Conservation (phyloP, 1,140 invertebrate species). For the Meloidogyne chitwoodi region DNA sequence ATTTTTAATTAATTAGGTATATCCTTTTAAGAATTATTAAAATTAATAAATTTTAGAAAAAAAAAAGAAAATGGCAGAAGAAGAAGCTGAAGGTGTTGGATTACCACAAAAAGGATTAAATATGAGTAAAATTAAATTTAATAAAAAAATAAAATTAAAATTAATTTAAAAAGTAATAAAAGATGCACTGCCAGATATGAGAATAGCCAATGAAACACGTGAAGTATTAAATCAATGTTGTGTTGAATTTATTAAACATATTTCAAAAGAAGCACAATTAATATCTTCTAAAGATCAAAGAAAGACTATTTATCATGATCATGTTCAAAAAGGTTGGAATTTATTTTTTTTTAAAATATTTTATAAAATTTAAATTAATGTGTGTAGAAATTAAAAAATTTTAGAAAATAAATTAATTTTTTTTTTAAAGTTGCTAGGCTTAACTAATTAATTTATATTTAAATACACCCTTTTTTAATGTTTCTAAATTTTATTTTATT, state of each 20-base stretch:
- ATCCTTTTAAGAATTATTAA: background rate
- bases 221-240: conserved; percentile 56
- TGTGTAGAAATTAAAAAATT: too few relatives aligned
- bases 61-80: conserved; percentile 45
- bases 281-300: conserved; percentile 55
- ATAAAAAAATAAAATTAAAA: too few relatives aligned
- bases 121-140: conserved; percentile 27
- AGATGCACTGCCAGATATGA: conserved; percentile 53
- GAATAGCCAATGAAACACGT: conserved; percentile 58
- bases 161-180: conserved; percentile 47
- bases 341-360: background rate
- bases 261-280: conserved; percentile 55
- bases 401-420: too few relatives aligned
- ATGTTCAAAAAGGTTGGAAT: conserved; percentile 52
- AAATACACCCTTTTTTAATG: too few relatives aligned
- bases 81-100: conserved; percentile 58
- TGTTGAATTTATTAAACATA: conserved; percentile 55
- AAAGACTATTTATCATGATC: conserved; percentile 59
- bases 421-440: too few relatives aligned
- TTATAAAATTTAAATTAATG: background rate
- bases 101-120: conserved; percentile 59
- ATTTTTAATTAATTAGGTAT: too few relatives aligned
- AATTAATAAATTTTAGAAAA: conserved; percentile 1
- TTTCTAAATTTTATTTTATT: too few relatives aligned
- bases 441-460: too few relatives aligned